Evolutionary conservation across 2,888 invertebrate genomes (phyloP).

Genomic region (Theristus sp.): DNA sequence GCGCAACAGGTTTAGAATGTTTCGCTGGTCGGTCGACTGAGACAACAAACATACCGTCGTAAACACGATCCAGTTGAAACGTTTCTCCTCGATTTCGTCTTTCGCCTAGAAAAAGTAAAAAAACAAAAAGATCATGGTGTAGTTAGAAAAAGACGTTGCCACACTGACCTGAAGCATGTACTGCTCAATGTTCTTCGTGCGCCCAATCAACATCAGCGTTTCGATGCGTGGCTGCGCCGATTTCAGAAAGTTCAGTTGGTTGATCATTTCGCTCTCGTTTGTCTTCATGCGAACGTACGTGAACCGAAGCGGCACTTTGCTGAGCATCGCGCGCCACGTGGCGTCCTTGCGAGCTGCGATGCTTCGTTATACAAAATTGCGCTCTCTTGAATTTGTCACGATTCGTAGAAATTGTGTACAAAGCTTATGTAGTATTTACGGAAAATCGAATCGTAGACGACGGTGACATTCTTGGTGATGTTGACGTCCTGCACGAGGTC

Average conservation of each 20-base stretch:
- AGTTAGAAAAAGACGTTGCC: no score
- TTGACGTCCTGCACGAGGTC: constrained; percentile 62
- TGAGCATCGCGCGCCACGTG: neutral
- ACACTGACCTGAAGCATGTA: constrained; percentile 16
- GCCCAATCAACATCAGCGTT: constrained; percentile 18
- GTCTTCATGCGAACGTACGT: neutral
- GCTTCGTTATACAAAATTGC: neutral
- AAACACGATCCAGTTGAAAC: constrained; percentile 14
- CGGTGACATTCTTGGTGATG: constrained; percentile 41
- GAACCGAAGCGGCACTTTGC: neutral
- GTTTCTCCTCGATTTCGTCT: constrained; percentile 2
- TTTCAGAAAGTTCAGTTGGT: constrained; percentile 10
- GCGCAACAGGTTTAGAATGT: neutral
- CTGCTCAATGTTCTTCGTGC: constrained; percentile 18
- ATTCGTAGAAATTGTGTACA: no score
- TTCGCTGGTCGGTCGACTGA: neutral
- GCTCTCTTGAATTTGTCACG: neutral
- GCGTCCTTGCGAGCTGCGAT: neutral
- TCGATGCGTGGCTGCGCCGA: constrained; percentile 10
- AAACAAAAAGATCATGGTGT: no score
- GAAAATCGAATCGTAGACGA: neutral
- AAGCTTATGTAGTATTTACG: no score
- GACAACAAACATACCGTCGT: constrained; percentile 9
- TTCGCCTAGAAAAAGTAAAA: constrained; percentile 6
- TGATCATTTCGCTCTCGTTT: constrained; percentile 3